Evolutionary conservation across 2,888 invertebrate genomes (phyloP), one percentile per base, ranked within the genome.

Genomic region (Scaptomyza flava): DNA sequence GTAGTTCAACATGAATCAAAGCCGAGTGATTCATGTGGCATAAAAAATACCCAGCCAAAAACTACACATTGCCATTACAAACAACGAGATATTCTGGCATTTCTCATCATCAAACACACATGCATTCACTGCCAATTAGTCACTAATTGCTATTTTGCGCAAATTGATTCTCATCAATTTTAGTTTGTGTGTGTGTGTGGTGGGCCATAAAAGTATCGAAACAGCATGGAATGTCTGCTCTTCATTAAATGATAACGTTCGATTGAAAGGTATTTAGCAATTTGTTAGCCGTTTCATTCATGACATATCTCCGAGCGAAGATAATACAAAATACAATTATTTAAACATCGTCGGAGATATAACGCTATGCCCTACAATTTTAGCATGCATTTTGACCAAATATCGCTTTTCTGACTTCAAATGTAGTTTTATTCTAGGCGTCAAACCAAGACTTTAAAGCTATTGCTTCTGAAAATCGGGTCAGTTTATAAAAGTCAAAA

Each of bases 1-100:
- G 62, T 54, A 76, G 76, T 76, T 48, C 57, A 46, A 20, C 61
- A 48, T 68, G 57, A 53, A 72, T 67, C 64, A 57, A 56, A 54
- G 47, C 9, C 31, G 36, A 54, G 60, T 48, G 34, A 56, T 51
- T 45, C 54, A 51, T 59, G 54, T 36, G 51, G 20, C 51, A 47
- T 33, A 56, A 58, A 17, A 17, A 59, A 47, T 47, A 11, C 30
- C 9, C 30, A n/a, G 42, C 53, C 14, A 20, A 9, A 31, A 59
- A 20, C 45, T 33, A 52, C 9, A 51, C 8, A 38, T 27, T 38
- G 34, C 33, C 33, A 34, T 34, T 34, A 20, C n/a, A 17, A 48
- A 42, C 27, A 31, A 20, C 42, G 11, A 43, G 20, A 36, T 54
- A 48, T 36, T 23, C 31, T 63, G 33, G 17, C 23, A 45, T 43